These are phyloP conservation scores for Brachyopa scutellaris DNA, from an alignment of 2,888 invertebrate genomes.

Conservation along the genomic window DNA sequence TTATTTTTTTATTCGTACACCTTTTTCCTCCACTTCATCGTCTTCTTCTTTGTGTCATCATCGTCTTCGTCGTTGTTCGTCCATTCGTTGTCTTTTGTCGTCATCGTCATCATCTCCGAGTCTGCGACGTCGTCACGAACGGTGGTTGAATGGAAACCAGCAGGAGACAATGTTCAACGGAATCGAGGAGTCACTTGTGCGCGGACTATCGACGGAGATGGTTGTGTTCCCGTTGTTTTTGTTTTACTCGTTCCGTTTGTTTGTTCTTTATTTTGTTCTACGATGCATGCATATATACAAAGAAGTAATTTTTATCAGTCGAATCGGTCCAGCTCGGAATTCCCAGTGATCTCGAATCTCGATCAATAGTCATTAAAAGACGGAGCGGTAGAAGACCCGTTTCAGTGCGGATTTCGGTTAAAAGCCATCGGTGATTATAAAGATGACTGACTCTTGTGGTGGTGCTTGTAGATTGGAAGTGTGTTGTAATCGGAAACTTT, in stretches of 20 bases:
- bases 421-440: conserved; percentile 41
- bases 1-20: background rate
- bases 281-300: too few relatives aligned
- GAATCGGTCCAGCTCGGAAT: conserved; percentile 19
- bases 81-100: conserved; percentile 17
- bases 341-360: conserved; percentile 43
- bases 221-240: too few relatives aligned
- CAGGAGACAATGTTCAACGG: conserved; percentile 64
- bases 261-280: conserved; percentile 6
- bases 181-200: conserved; percentile 79
- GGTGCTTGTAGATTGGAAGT: too few relatives aligned
- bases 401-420: conserved; percentile 15
- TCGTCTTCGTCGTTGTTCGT: conserved; percentile 20
- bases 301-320: conserved; percentile 32
- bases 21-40: conserved; percentile 20
- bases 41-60: conserved; percentile 36
- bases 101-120: conserved; percentile 13
- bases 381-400: conserved; percentile 36
- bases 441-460: conserved; percentile 61
- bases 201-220: conserved; percentile 78
- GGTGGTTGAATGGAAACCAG: conserved; percentile 65
- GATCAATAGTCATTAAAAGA: conserved; percentile 17
- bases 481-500: conserved; percentile 57
- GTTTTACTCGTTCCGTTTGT: conserved; percentile 4
- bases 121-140: conserved; percentile 47